Base-by-base conservation (phyloP, 2,888 invertebrate species). In the Lingula anatina region DNA sequence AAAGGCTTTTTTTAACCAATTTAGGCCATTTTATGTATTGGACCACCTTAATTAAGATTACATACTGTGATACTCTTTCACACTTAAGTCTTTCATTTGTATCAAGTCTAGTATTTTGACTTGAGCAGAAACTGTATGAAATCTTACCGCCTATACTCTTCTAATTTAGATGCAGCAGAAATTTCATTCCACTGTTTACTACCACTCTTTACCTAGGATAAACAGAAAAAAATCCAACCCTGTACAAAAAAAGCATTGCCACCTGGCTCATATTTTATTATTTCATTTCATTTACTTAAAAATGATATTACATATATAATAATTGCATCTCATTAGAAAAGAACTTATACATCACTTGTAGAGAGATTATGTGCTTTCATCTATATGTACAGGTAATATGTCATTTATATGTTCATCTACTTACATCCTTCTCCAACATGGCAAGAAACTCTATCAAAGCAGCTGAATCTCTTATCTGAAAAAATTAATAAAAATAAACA, bases 381-480 rank as follows among this genome's bases (percentile, higher is more conserved):
- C n/a, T n/a, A n/a, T n/a, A n/a, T n/a, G n/a, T n/a, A n/a, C n/a
- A n/a, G n/a, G n/a, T n/a, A n/a, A n/a, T n/a, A n/a, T n/a, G n/a
- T n/a, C n/a, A n/a, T n/a, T n/a, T n/a, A n/a, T n/a, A n/a, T 15
- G 12, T 2, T 12, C 20, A 45, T 15, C 37, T 47, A 41, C 54
- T 44, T 50, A 54, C 84, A 78, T 83, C 82, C 49, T 82, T 79
- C 73, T 89, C 87, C 48, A 89, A 77, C 72, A 85, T 85, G 23
- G 85, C 60, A 25, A 78, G 49, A 49, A 75, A 78, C 31, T 70
- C 65, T 42, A 77, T 90, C 79, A 94, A 85, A 0, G 91, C 92
- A 0, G 87, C 88, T 0, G 88, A 73, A 65, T 79, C 79, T 46
- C 73, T 55, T 12, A 71, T 61, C 75, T 71, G 44, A 31, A 60